Percentiles rank a stretch among this genome's conserved stretches.
phyloP scores from a whole-genome alignment of 2,113 vertebrate genomes.

The Gadus chalcogrammus region DNA sequence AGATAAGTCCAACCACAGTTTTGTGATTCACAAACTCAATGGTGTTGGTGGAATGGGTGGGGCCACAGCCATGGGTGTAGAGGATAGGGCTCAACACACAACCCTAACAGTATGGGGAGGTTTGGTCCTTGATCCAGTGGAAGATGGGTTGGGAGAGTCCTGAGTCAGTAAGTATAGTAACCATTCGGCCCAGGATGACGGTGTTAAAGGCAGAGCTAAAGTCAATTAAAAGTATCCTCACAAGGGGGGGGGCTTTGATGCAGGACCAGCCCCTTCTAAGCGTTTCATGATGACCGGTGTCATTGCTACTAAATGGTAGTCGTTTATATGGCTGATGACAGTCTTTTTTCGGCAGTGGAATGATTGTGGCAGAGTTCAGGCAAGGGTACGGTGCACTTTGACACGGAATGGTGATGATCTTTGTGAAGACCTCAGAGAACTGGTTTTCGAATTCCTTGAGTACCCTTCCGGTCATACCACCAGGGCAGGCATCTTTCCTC shows the following conservation, averaged over 20 bases:
- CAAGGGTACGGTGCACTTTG: background rate
- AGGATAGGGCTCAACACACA: background rate
- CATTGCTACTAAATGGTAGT: background rate
- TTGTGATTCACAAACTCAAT: background rate
- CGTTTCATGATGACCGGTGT: too few species aligned
- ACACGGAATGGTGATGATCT: background rate
- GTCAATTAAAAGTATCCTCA: too few species aligned
- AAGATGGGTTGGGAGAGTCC: too few species aligned
- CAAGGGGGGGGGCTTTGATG: too few species aligned
- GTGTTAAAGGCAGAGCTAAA: too few species aligned
- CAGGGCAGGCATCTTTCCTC: slow-evolving; percentile 3
- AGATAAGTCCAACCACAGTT: background rate
- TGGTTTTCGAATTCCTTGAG: slow-evolving; percentile 1
- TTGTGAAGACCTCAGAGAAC: background rate
- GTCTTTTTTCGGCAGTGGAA: background rate
- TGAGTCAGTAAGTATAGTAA: too few species aligned
- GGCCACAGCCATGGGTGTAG: background rate
- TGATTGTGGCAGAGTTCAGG: background rate
- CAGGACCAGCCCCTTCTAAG: too few species aligned
- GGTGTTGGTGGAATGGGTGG: background rate
- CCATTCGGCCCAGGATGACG: too few species aligned
- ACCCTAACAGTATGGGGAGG: background rate
- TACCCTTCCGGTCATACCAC: background rate
- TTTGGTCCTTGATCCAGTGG: background rate
- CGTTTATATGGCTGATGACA: background rate